A percentile compares a stretch with the other conserved stretches of the same genome.
These are phyloP conservation scores for Poecilia picta DNA, from an alignment of 2,797 vertebrate species.

Conservation along the genomic window DNA sequence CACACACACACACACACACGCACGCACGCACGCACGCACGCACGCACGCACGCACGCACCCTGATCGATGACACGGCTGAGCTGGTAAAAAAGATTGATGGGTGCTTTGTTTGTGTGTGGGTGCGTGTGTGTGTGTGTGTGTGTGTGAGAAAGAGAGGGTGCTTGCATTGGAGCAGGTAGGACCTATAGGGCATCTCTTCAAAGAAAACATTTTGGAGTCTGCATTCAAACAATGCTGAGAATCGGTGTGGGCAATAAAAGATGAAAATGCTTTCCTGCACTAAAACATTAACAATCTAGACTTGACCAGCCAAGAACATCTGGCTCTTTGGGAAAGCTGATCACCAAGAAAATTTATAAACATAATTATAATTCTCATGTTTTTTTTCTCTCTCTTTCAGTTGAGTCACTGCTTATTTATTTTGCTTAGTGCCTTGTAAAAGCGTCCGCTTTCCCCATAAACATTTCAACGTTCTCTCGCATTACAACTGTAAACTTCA, in stretches of 20 bases:
- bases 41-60: no score
- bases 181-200: slow-evolving; percentile 22
- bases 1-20: slow-evolving; percentile 14
- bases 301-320: slow-evolving; percentile 48
- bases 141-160: slow-evolving; percentile 2
- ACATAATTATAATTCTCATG: not conserved
- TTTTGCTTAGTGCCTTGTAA: not conserved
- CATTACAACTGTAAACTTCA: not conserved
- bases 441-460: not conserved
- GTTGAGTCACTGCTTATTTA: not conserved
- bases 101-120: slow-evolving; percentile 14
- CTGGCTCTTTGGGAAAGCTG: slow-evolving; percentile 47
- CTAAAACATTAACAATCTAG: not conserved
- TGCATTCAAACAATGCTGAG: not conserved
- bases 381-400: not conserved
- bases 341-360: slow-evolving; percentile 13
- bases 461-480: not conserved
- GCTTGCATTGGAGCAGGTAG: slow-evolving; percentile 21
- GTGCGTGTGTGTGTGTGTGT: not conserved
- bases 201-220: slow-evolving; percentile 27
- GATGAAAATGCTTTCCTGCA: not conserved
- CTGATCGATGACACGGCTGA: slow-evolving; percentile 65
- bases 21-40: no score
- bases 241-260: not conserved
- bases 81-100: slow-evolving; percentile 68